These are phyloP conservation scores for Agapostemon virescens DNA, from an alignment of 2,888 invertebrate species.

Conservation along the genomic window DNA sequence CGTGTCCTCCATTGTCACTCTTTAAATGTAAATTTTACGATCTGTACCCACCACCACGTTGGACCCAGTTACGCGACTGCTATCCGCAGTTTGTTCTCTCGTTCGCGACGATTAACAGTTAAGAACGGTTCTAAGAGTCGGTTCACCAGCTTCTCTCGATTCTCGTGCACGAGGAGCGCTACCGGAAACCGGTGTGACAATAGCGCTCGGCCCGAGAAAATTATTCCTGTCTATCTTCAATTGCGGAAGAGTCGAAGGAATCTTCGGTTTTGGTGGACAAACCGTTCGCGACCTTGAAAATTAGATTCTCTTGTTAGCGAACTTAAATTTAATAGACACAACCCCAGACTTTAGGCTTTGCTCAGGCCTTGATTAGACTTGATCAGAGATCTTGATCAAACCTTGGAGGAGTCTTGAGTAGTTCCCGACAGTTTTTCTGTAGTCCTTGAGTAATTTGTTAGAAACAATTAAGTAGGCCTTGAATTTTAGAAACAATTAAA, in stretches of 20 bases:
- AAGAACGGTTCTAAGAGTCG: slow-evolving; percentile 53
- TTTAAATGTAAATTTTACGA: slow-evolving; percentile 62
- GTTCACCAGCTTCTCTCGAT: slow-evolving; percentile 8
- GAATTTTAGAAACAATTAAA: background rate
- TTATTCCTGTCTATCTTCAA: background rate
- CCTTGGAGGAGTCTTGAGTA: too few species aligned
- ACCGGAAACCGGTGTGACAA: background rate
- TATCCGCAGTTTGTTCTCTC: slow-evolving; percentile 40
- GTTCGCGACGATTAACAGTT: slow-evolving; percentile 54
- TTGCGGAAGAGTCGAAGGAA: slow-evolving; percentile 18
- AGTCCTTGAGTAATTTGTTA: too few species aligned
- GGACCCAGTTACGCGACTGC: slow-evolving; percentile 69
- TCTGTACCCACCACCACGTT: slow-evolving; percentile 76
- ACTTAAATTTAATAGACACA: background rate
- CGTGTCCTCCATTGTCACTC: slow-evolving; percentile 40
- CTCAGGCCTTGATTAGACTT: too few species aligned
- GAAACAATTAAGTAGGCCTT: background rate
- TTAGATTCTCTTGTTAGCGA: background rate
- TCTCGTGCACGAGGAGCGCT: background rate
- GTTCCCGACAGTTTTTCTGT: too few species aligned
- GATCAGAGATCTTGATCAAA: too few species aligned
- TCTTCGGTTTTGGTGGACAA: background rate
- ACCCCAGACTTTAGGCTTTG: too few species aligned
- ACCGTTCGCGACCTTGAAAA: background rate
- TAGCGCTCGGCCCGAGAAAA: background rate